phyloP scores from a whole-genome alignment of 2,113 vertebrate species.

The Numida meleagris region DNA sequence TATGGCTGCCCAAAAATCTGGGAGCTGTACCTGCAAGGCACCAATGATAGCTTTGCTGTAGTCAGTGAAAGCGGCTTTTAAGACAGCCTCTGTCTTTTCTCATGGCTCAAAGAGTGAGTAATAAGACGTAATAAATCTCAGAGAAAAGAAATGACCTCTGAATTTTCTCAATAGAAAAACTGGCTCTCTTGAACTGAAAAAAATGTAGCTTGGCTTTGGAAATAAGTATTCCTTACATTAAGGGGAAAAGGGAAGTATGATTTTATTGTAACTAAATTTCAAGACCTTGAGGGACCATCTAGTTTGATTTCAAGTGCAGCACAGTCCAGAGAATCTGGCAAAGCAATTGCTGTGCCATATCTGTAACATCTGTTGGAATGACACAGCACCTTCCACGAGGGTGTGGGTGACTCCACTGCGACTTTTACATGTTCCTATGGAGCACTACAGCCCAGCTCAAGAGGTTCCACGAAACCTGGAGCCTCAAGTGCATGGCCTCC shows the following conservation, averaged over 20 bases:
- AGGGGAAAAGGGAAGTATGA: conserved; percentile 22
- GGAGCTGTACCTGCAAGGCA: conserved; percentile 8
- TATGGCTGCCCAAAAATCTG: conserved; percentile 18
- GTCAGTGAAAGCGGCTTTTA: conserved; percentile 42
- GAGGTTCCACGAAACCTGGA: neutral
- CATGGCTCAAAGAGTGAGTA: conserved; percentile 61
- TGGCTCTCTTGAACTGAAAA: conserved; percentile 44
- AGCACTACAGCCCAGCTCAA: neutral
- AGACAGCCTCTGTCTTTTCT: conserved; percentile 65
- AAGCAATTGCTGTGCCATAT: neutral
- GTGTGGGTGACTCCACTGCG: neutral
- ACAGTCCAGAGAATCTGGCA: neutral
- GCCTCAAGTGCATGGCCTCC: neutral
- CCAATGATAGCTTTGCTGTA: conserved; percentile 31
- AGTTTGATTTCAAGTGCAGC: neutral
- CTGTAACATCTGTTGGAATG: rapidly evolving
- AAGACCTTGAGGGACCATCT: neutral
- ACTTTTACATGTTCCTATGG: neutral
- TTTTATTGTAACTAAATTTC: conserved; percentile 15
- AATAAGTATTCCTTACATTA: conserved; percentile 60
- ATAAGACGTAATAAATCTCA: conserved; percentile 68
- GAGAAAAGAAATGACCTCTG: conserved; percentile 74
- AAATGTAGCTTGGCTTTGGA: conserved; percentile 16
- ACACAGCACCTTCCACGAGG: neutral
- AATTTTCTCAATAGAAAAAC: conserved; percentile 69